Conservation (phyloP, 2,113 vertebrate genomes). For the Elanoides forficatus region DNA sequence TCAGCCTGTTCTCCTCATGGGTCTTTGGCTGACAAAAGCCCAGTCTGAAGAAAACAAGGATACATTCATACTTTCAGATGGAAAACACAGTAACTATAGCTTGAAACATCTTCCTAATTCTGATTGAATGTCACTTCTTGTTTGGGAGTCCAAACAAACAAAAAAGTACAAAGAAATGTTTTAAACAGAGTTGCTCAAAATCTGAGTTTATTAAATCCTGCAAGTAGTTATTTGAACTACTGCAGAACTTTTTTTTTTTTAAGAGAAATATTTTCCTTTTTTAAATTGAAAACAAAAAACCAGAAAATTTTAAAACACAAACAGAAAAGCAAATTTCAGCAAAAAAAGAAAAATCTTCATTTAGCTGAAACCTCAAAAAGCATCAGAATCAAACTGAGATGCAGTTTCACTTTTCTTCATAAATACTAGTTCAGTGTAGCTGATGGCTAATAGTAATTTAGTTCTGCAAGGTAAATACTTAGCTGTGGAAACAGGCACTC, state of each 20-base stretch:
- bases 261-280: not conserved
- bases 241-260: not conserved
- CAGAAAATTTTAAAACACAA: not conserved
- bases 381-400: not conserved
- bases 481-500: not conserved
- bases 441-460: not conserved
- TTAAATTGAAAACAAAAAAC: not conserved
- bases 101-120: not conserved
- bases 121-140: rapidly evolving
- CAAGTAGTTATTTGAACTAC: not conserved
- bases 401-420: not conserved
- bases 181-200: not conserved
- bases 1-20: not conserved
- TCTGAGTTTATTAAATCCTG: not conserved
- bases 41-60: not conserved
- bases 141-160: not conserved
- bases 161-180: not conserved
- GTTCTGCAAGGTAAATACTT: not conserved
- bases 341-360: not conserved
- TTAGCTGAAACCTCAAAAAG: constrained; percentile 9
- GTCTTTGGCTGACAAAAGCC: not conserved
- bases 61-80: not conserved
- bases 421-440: not conserved
- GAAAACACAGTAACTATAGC: not conserved
- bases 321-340: not conserved